Percentiles rank a stretch among this genome's conserved stretches.
Conservation (phyloP, 2,888 invertebrate genomes). For the Chymomyza procnemis region DNA sequence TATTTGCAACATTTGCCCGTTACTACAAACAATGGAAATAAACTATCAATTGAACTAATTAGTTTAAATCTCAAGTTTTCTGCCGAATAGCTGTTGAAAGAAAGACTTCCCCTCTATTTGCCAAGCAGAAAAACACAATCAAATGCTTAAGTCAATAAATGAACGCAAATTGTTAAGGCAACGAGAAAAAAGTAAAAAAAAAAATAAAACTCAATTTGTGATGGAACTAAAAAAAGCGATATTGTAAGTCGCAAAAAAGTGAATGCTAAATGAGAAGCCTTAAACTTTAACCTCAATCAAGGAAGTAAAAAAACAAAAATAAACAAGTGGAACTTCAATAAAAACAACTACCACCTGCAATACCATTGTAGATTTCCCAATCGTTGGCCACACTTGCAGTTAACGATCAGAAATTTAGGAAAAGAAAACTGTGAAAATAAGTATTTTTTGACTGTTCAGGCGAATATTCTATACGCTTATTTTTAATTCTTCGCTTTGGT, state of each 20-base stretch:
- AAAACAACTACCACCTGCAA: constrained; percentile 35
- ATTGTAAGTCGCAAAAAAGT: not conserved
- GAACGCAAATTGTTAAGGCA: constrained; percentile 64
- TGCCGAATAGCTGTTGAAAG: not conserved
- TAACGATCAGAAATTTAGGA: not conserved
- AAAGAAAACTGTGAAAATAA: not conserved
- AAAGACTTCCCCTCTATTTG: not conserved
- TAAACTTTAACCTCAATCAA: constrained; percentile 15
- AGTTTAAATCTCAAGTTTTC: constrained; percentile 47
- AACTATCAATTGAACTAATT: constrained; percentile 73
- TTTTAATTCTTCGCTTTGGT: too few species aligned
- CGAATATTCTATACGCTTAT: not conserved
- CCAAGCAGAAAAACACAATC: constrained; percentile 68
- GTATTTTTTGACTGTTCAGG: too few species aligned
- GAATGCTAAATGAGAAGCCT: not conserved
- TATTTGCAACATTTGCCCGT: not conserved
- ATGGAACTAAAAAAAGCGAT: not conserved
- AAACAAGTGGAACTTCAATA: constrained; percentile 2
- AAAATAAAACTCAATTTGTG: constrained; percentile 1
- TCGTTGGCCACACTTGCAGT: not conserved
- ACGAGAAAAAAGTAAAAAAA: not conserved
- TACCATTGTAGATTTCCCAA: constrained; percentile 11
- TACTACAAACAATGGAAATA: constrained; percentile 33
- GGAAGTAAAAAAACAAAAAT: constrained; percentile 9
- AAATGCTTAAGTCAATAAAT: constrained; percentile 73